Evolutionary conservation across 2,888 invertebrate species (phyloP), one percentile per base, ranked within the genome.

Genomic region (Nemotelus nigrinus): DNA sequence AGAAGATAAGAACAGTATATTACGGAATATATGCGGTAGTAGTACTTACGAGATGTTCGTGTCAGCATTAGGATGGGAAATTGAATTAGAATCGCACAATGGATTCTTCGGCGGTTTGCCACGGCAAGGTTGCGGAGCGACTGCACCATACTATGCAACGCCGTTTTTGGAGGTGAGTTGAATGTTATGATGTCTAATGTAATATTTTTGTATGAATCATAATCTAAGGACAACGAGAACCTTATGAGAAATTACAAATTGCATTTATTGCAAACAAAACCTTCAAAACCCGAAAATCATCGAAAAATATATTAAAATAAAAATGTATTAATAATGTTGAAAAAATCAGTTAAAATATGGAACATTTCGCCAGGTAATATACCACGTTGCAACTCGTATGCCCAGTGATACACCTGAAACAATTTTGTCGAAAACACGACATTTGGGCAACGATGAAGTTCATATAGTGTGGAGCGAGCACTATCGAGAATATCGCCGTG

Each of bases 381-480:
- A 97, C 88, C 99, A 99, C 88, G 99, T 99, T 70, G 96, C 98
- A 76, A 99, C 99, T 2, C 90, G 98, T 82, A 97, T 99, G 95
- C 96, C 97, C 6, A 94, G 96, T 0, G 94, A 94, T 83, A 93
- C 93, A 68, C 93, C 96, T 2, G 96, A 96, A 87, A 93, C 94
- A 78, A 92, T 96, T 82, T 89, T 96, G 74, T 94, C 94, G 85
- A 96, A 96, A 94, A 96, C 97, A 10, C 92, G 97, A 3, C 98
- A 99, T 89, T 89, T 99, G 80, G 98, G 98, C 67, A 99, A 99
- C 88, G 98, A 99, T 87, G 98, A 99, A 87, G 96, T 99, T 78
- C 99, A 99, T 86, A 97, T 99, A 80, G 97, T 99, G 48, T 99
- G 99, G 99, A 98, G 97, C 72, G 99, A 99, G 85, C 98, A 99